Conservation (phyloP, 2,888 invertebrate genomes). For the Heteromurus nitidus region DNA sequence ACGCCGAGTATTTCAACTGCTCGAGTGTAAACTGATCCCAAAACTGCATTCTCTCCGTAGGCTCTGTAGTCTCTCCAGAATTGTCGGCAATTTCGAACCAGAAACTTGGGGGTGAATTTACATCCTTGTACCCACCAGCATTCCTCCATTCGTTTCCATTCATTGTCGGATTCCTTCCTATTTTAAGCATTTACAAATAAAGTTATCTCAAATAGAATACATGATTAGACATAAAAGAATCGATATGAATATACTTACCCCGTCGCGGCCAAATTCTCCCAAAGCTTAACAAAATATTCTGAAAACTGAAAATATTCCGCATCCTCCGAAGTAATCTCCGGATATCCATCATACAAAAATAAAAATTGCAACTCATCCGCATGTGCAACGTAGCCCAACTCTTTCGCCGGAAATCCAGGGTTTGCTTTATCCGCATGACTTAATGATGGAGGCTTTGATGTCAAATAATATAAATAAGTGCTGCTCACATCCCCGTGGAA, state of each 20-base stretch:
- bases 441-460: slow-evolving; percentile 21
- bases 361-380: slow-evolving; percentile 29
- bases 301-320: slow-evolving; percentile 29
- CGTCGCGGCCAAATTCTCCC: slow-evolving; percentile 19
- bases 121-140: background rate
- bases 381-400: slow-evolving; percentile 10
- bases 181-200: no score
- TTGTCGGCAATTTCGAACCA: slow-evolving; percentile 41
- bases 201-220: no score
- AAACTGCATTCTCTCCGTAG: slow-evolving; percentile 21
- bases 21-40: slow-evolving; percentile 25
- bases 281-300: slow-evolving; percentile 10
- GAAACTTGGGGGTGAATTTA: background rate
- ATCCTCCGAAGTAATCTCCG: slow-evolving; percentile 15
- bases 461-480: slow-evolving; percentile 35
- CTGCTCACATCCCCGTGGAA: slow-evolving; percentile 5
- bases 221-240: no score
- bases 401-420: slow-evolving; percentile 75
- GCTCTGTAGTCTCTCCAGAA: background rate
- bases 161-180: background rate
- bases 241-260: no score
- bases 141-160: slow-evolving; percentile 5
- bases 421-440: slow-evolving; percentile 33
- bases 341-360: slow-evolving; percentile 28
- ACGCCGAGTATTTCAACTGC: slow-evolving; percentile 27